Conservation (phyloP, 1,140 invertebrate species). For the Bombus pascuorum region DNA sequence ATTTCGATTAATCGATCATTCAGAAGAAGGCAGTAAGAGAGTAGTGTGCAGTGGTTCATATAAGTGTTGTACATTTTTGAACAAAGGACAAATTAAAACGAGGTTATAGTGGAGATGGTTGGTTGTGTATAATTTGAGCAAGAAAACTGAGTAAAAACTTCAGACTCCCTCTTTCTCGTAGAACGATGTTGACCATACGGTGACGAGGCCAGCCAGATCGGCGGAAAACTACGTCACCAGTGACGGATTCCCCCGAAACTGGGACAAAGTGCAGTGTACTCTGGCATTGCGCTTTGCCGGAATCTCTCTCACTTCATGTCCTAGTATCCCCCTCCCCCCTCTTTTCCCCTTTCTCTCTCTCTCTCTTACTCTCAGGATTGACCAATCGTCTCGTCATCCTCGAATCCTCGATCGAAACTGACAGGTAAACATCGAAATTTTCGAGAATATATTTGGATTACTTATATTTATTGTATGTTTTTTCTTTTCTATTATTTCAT, state of each 20-base stretch:
- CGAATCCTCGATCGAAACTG: conserved; percentile 44
- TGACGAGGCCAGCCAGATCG: conserved; percentile 31
- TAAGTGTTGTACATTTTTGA: conserved; percentile 34
- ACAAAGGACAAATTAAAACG: conserved; percentile 25
- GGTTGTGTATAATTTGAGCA: conserved; percentile 14
- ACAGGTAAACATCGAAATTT: conserved; percentile 47
- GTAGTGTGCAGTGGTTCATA: conserved; percentile 36
- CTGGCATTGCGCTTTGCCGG: conserved; percentile 82
- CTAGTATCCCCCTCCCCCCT: conserved; percentile 18
- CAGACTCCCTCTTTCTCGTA: conserved; percentile 13
- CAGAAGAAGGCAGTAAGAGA: conserved; percentile 18
- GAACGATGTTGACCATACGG: conserved; percentile 37
- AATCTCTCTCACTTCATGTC: conserved; percentile 76
- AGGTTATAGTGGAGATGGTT: conserved; percentile 21
- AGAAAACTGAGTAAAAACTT: conserved; percentile 11
- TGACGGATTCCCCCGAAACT: conserved; percentile 81
- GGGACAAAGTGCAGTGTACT: conserved; percentile 83
- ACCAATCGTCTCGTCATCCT: conserved; percentile 41
- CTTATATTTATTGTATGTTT: neutral
- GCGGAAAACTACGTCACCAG: conserved; percentile 80
- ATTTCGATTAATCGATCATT: conserved; percentile 47
- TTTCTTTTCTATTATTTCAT: neutral
- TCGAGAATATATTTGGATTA: neutral
- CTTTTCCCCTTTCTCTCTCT: conserved; percentile 6
- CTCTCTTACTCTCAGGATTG: conserved; percentile 35